Evolutionary conservation across 1,140 invertebrate genomes (phyloP), one percentile per base, ranked within the genome.

Genomic region (Hypothenemus hampei): DNA sequence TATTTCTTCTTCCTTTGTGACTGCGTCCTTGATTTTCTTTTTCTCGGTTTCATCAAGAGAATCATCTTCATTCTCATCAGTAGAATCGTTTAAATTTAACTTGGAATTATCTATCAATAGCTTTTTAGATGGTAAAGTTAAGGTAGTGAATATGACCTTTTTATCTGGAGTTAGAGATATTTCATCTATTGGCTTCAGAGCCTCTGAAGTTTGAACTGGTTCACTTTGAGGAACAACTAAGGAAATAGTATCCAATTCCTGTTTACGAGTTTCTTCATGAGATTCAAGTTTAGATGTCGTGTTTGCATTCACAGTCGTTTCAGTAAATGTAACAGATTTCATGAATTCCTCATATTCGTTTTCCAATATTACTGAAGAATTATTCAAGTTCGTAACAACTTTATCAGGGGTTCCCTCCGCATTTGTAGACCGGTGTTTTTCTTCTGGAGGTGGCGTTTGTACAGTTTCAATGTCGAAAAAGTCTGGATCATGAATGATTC

Each of bases 341-440:
- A 71, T 62, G 51, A 70, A 70, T 50, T 70, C 64, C 46, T 69
- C 65, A 39, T 71, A 70, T 50, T 67, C 66, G 40, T 69, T 64
- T 54, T 70, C 68, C 6, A 69, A 43, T 8, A 43, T n/a, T n/a
- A n/a, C 47, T 3, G 35, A 26, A 10, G 40, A 37, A 23, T 13
- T 58, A 36, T 58, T 57, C 15, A 48, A 57, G 29, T 57, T 57
- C 15, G 31, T 26, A 26, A 40, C 48, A 24, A 11, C 26, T n/a
- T 37, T 37, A 3, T 15, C 15, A 15, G 10, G 7, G 3, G 35
- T n/a, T 8, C 7, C 13, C 26, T 31, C 26, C 16, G 35, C 35
- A 37, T 15, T 16, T 8, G n/a, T 16, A 11, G n/a, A 37, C 15
- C 16, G 10, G 8, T 37, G n/a, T 11, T n/a, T 16, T 11, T 16